Percentiles rank a stretch among this genome's conserved stretches.
Evolutionary conservation across 1,140 invertebrate genomes (phyloP).

Genomic region (Zaprionus gabonicus): DNA sequence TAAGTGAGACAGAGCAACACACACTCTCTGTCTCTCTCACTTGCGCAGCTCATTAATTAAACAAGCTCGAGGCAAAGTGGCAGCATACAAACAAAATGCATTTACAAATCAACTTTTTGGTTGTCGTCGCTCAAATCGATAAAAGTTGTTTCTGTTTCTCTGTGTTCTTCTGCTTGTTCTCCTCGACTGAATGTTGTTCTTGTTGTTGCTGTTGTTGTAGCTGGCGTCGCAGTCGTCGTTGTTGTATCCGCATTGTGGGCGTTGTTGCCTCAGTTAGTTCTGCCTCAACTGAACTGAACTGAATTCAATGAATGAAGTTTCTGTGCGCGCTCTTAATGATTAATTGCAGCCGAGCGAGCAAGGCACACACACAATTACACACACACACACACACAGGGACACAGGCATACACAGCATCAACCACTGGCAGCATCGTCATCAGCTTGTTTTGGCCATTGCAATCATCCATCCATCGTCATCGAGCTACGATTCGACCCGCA

Average conservation of each 20-base stretch:
- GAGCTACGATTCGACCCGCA: conserved; percentile 35
- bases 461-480: conserved; percentile 33
- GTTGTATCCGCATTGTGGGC: conserved; percentile 35
- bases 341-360: conserved; percentile 32
- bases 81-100: conserved; percentile 75
- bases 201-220: conserved; percentile 20
- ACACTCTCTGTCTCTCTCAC: conserved; percentile 14
- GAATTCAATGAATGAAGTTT: conserved; percentile 35
- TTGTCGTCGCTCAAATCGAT: conserved; percentile 57
- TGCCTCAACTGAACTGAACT: too few relatives aligned
- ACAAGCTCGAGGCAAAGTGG: conserved; percentile 44
- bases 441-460: conserved; percentile 52
- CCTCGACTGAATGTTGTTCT: neutral
- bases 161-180: neutral
- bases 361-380: neutral
- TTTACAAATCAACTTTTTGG: conserved; percentile 65
- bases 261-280: conserved; percentile 16
- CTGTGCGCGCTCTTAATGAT: conserved; percentile 37
- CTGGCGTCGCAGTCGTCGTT: conserved; percentile 1
- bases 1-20: neutral
- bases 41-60: conserved; percentile 65
- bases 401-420: neutral
- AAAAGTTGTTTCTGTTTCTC: conserved; percentile 38
- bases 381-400: neutral
- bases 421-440: conserved; percentile 11